phyloP scores from a whole-genome alignment of 2,888 invertebrate species.

The Willowsia nigromaculata region DNA sequence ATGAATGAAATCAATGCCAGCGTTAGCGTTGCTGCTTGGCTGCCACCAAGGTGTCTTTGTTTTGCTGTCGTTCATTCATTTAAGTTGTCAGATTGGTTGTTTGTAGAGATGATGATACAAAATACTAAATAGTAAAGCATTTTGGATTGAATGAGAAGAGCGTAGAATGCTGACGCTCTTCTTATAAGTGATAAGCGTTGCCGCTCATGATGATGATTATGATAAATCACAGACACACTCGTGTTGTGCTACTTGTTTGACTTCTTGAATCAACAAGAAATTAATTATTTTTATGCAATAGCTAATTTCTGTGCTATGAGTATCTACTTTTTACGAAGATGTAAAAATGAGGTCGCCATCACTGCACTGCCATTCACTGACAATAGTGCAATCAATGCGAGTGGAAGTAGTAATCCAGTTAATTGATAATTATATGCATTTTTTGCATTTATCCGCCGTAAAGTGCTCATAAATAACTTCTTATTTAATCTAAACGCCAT shows the following conservation, averaged over 20 bases:
- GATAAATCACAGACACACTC: slow-evolving; percentile 13
- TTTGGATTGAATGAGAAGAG: background rate
- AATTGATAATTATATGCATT: slow-evolving; percentile 59
- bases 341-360: slow-evolving; percentile 10
- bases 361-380: background rate
- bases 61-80: slow-evolving; percentile 38
- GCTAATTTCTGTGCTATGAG: background rate
- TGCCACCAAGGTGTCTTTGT: slow-evolving; percentile 15
- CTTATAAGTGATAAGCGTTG: slow-evolving; percentile 18
- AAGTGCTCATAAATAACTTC: background rate
- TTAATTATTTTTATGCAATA: background rate
- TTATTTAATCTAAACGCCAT: slow-evolving; percentile 1
- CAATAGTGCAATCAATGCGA: background rate
- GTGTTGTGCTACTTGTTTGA: slow-evolving; percentile 6
- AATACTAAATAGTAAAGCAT: background rate
- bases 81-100: slow-evolving; percentile 33
- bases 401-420: slow-evolving; percentile 50
- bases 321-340: background rate
- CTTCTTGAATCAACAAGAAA: slow-evolving; percentile 14
- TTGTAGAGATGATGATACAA: background rate
- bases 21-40: background rate
- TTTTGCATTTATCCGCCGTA: slow-evolving; percentile 22
- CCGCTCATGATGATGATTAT: slow-evolving; percentile 6
- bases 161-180: slow-evolving; percentile 3
- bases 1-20: background rate